Evolutionary conservation across 2,113 vertebrate species (phyloP).

Genomic region (Pelecanoides urinatrix): DNA sequence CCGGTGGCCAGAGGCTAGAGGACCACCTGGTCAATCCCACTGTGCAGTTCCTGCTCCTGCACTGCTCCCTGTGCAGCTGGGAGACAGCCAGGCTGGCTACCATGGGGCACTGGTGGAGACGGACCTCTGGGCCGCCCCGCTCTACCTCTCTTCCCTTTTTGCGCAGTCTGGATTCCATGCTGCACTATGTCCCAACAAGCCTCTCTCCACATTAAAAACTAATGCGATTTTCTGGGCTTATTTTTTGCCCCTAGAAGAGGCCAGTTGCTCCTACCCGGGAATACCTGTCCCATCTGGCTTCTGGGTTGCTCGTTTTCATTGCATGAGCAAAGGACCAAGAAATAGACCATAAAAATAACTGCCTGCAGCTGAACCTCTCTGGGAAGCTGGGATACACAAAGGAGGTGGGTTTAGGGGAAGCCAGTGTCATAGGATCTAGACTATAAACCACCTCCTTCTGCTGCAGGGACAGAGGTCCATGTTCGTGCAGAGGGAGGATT

Average conservation of each 20-base stretch:
- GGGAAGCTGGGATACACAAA: neutral
- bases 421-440: neutral
- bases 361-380: slow-evolving; percentile 10
- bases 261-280: neutral
- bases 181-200: neutral
- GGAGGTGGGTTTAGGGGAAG: neutral
- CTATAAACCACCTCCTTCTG: slow-evolving; percentile 27
- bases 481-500: neutral
- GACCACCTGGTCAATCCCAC: neutral
- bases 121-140: neutral
- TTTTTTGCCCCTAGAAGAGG: neutral
- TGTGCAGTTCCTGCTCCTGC: neutral
- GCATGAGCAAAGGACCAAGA: slow-evolving; percentile 34
- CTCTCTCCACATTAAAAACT: neutral
- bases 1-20: neutral
- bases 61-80: neutral
- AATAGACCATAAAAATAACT: slow-evolving; percentile 28
- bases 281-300: slow-evolving; percentile 38
- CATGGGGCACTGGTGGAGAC: neutral
- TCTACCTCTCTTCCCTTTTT: neutral
- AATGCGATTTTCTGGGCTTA: neutral
- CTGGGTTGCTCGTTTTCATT: neutral
- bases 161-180: neutral
- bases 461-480: neutral
- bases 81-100: neutral